Evolutionary conservation across 1,140 invertebrate genomes (phyloP).

Genomic region (Bombyx mandarina): DNA sequence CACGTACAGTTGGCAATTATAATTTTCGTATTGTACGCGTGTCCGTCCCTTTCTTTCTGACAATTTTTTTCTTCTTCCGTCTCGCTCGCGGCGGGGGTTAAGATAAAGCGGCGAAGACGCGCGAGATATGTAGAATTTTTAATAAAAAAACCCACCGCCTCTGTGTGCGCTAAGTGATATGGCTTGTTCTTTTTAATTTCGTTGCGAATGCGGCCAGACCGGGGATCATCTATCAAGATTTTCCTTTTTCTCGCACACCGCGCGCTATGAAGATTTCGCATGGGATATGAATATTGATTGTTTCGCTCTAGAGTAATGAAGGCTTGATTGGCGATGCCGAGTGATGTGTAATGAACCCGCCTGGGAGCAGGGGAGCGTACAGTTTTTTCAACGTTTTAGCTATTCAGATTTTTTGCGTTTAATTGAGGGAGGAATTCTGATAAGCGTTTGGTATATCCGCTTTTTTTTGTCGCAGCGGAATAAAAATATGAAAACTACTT

Average conservation of each 20-base stretch:
- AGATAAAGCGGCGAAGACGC: constrained; percentile 56
- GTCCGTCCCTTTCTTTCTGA: constrained; percentile 46
- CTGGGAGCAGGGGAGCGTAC: constrained; percentile 28
- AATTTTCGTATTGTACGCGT: constrained; percentile 56
- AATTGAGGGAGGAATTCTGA: constrained; percentile 1
- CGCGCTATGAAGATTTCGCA: constrained; percentile 57
- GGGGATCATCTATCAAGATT: constrained; percentile 56
- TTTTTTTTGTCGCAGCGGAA: no score
- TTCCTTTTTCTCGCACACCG: constrained; percentile 24
- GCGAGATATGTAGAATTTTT: constrained; percentile 68
- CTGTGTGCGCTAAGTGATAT: constrained; percentile 69
- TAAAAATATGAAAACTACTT: no score
- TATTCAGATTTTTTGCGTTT: constrained; percentile 5
- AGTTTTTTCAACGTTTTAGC: constrained; percentile 23
- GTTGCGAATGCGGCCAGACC: constrained; percentile 48
- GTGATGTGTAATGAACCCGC: constrained; percentile 51
- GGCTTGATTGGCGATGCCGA: constrained; percentile 56
- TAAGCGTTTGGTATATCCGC: no score
- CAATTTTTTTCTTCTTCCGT: constrained; percentile 44
- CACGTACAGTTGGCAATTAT: constrained; percentile 69
- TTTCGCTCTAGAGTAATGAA: constrained; percentile 51
- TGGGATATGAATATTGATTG: constrained; percentile 69
- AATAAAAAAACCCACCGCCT: constrained; percentile 54
- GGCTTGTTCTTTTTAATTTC: constrained; percentile 69
- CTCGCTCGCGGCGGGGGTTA: constrained; percentile 34